Conservation (phyloP, 2,113 vertebrate species). For the Trochalopteron elliotii region DNA sequence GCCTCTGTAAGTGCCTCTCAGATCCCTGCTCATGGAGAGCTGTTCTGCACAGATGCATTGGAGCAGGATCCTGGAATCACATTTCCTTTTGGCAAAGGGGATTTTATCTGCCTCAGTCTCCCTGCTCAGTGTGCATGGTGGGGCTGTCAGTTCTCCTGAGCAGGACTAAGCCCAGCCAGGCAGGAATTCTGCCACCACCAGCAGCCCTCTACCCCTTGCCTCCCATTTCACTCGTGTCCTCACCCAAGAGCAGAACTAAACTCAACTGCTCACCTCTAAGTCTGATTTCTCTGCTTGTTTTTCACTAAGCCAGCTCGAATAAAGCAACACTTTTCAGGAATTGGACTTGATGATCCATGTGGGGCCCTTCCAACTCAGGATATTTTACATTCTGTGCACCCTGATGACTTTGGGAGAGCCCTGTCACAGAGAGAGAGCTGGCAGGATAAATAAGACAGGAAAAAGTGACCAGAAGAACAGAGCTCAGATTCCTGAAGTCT, state of each 20-base stretch:
- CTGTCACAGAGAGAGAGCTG: background rate
- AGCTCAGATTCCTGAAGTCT: background rate
- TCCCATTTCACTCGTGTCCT: background rate
- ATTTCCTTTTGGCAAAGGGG: background rate
- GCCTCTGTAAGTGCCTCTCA: constrained; percentile 25
- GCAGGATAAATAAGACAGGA: background rate
- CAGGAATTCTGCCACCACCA: background rate
- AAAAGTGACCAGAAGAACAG: background rate
- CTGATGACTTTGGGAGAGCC: background rate
- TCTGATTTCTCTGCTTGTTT: background rate
- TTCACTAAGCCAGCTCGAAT: background rate
- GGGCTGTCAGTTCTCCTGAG: background rate
- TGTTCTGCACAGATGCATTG: background rate
- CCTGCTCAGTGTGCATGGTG: background rate
- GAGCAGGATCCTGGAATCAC: background rate
- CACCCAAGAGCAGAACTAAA: background rate
- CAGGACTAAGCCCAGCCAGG: background rate
- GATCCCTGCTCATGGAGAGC: background rate
- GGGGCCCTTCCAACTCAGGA: background rate
- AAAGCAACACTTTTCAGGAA: background rate
- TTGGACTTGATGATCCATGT: background rate
- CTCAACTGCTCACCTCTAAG: background rate
- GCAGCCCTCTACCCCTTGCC: background rate
- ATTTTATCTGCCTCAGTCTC: background rate
- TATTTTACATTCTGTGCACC: background rate